phyloP scores from a whole-genome alignment of 2,113 vertebrate genomes.

The Chloropsis hardwickii region DNA sequence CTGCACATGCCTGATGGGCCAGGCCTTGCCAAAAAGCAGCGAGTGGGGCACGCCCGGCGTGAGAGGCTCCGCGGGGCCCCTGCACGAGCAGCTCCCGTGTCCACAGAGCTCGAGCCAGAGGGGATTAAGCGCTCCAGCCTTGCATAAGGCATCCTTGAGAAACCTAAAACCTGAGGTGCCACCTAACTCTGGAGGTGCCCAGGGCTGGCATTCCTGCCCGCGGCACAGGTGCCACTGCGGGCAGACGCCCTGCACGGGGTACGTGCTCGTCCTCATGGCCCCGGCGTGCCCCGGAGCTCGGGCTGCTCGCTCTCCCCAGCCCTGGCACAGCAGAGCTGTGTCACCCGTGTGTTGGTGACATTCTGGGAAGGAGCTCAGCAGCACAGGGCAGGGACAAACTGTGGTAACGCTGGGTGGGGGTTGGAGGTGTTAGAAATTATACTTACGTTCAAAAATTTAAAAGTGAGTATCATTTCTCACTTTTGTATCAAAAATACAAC shows the following conservation, averaged over 20 bases:
- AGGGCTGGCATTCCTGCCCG: neutral
- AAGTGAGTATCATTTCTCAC: too few species aligned
- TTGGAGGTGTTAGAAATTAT: neutral
- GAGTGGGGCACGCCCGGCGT: slow-evolving; percentile 11
- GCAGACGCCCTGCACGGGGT: neutral
- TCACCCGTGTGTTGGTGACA: fast-evolving
- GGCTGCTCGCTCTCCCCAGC: too few species aligned
- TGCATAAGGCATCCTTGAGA: slow-evolving; percentile 20
- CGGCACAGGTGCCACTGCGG: neutral
- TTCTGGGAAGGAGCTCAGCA: neutral
- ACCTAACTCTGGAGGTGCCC: neutral
- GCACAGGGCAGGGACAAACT: neutral
- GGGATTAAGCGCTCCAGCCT: slow-evolving; percentile 36
- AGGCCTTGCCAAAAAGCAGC: neutral
- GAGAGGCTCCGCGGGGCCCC: neutral
- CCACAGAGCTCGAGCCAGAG: slow-evolving; percentile 5
- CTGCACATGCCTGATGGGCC: slow-evolving; percentile 11
- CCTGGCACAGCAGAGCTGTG: neutral
- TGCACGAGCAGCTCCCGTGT: slow-evolving; percentile 19
- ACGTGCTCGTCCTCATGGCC: slow-evolving; percentile 51
- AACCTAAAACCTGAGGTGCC: slow-evolving; percentile 51
- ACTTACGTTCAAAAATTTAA: neutral
- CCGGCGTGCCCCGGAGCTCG: too few species aligned
- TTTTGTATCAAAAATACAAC: neutral
- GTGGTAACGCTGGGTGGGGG: neutral